Evolutionary conservation across 1,140 invertebrate genomes (phyloP), one percentile per base, ranked within the genome.

Genomic region (Ceratosolen solmsi): DNA sequence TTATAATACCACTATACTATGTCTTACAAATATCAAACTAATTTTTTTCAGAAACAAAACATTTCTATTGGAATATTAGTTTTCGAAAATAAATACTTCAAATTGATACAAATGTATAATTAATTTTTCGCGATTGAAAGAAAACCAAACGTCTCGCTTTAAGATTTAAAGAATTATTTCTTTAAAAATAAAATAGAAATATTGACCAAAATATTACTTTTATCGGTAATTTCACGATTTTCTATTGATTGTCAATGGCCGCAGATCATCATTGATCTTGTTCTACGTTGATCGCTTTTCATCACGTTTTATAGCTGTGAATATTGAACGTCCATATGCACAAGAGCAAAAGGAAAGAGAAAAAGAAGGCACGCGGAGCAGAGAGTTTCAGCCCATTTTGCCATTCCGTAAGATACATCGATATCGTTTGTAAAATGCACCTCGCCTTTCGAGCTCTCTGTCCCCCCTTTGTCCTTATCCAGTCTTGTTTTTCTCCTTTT

Each of bases 351-450:
- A 46, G 41, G 41, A 46, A 46, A 27, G 27, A 60, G 11, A 30
- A 60, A 60, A 15, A 27, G 1, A 60, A 54, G 20, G 20, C 11
- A 54, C 2, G 51, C n/a, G 56, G 1, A 60, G 56, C 9, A n/a
- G 56, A 2, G 56, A 60, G 56, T 60, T 25, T 60, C 56, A 1
- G 25, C 56, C 27, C 56, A 27, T 30, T 60, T 60, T 27, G 25
- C 56, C 46, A 51, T 4, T 9, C 9, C 46, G 36, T 3, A 27
- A 30, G 71, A 73, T 54, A 51, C 46, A 73, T 73, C 71, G 71
- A 73, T 73, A 73, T 54, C 46, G 25, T 33, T 36, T 51, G 71
- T 33, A 51, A 51, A 73, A 73, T 51, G 15, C 46, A 27, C 30
- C 25, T 15, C 71, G 46, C 30, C 46, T 33, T 25, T 54, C 30